Evolutionary conservation across 1,140 invertebrate species (phyloP).

Genomic region (Drosophila baimaii): DNA sequence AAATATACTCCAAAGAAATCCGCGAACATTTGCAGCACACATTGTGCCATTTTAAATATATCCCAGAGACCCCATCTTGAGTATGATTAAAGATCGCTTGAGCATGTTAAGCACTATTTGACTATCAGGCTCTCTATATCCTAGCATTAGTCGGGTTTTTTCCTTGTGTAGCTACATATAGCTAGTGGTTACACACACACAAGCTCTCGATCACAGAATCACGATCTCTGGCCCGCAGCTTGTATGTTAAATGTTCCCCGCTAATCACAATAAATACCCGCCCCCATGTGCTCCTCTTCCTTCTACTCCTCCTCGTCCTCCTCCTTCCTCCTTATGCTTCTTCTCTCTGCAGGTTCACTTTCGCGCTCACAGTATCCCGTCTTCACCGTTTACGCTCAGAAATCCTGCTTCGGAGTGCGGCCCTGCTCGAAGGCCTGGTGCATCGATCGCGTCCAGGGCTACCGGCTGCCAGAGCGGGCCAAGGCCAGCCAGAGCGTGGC

Average conservation of each 20-base stretch:
- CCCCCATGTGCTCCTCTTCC: slow-evolving; percentile 12
- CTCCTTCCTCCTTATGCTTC: too few relatives aligned
- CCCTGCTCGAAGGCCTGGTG: slow-evolving; percentile 96
- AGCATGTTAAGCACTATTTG: slow-evolving; percentile 11
- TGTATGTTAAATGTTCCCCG: slow-evolving; percentile 54
- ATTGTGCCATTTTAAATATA: slow-evolving; percentile 8
- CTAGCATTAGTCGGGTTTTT: slow-evolving; percentile 20
- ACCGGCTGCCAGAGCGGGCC: slow-evolving; percentile 90
- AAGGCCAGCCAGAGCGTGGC: slow-evolving; percentile 90
- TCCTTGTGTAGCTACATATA: slow-evolving; percentile 40
- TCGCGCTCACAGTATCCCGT: slow-evolving; percentile 97
- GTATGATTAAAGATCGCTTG: slow-evolving; percentile 12
- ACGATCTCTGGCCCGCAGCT: slow-evolving; percentile 48
- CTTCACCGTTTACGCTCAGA: slow-evolving; percentile 97
- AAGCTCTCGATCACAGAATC: slow-evolving; percentile 48
- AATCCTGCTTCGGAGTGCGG: slow-evolving; percentile 94
- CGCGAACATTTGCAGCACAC: slow-evolving; percentile 13
- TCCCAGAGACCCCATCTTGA: background rate
- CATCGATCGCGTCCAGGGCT: slow-evolving; percentile 95
- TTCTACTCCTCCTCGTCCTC: too few relatives aligned
- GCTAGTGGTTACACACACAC: slow-evolving; percentile 44
- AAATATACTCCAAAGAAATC: background rate
- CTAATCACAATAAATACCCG: slow-evolving; percentile 41
- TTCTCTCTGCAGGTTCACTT: slow-evolving; percentile 88
- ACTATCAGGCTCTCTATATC: slow-evolving; percentile 3